Evolutionary conservation across 2,113 vertebrate genomes (phyloP), one percentile per base, ranked within the genome.

Genomic region (Nematolebias whitei): DNA sequence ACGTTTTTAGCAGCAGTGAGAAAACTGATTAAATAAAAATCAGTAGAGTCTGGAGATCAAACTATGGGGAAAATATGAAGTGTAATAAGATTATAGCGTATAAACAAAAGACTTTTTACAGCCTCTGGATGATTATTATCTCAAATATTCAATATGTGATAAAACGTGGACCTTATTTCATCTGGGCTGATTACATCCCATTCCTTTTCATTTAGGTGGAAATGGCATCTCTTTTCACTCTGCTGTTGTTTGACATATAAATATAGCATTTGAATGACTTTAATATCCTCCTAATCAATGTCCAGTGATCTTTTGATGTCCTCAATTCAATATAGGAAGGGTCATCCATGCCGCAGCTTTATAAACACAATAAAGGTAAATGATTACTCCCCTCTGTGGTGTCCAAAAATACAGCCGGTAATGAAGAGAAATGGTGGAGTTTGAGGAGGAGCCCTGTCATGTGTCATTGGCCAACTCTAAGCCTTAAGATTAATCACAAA

Each of bases 281-380:
- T 96, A 96, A 98, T 98, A 98, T 96, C 93, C 90, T 92, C 58
- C 90, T 95, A 96, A 98, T 99, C 96, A 96, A 98, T 98, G 96
- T 91, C 93, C 94, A 90, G 92, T 96, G 95, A 92, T 98, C 96
- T 98, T 98, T 98, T 95, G 95, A 95, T 92, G 94, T 94, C 87
- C 91, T 90, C 93, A 91, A 93, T 93, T 95, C 93, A 96, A 97
- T 96, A 96, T 94, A 92, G 93, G 92, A 94, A 94, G 93, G 93
- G 93, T 93, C 92, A 94, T 50, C 66, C 87, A 80, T 92, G 91
- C 93, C 13, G 32, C 91, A 94, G 92, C 91, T 95, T 96, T 93
- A 95, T 95, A 93, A 95, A 93, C 93, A 93, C 91, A 94, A 92
- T 94, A 94, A 94, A 92, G 88, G 86, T 93, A 94, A 94, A 94